phyloP scores from a whole-genome alignment of 1,140 invertebrate genomes.

The Solen grandis region DNA sequence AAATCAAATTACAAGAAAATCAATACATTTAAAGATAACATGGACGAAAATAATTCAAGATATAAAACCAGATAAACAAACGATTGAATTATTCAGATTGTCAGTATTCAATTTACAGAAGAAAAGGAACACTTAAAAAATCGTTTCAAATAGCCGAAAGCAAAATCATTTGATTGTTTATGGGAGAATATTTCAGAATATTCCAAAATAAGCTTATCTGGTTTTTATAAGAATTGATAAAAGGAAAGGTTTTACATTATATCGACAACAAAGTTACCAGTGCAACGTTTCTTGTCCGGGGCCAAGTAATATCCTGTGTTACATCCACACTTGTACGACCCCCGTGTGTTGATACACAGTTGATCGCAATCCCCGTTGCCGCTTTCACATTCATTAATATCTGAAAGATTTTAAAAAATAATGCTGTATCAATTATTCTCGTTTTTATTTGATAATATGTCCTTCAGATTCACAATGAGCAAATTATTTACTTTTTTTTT shows the following conservation, averaged over 20 bases:
- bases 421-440: not conserved
- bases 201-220: not conserved
- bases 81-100: not conserved
- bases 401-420: constrained; percentile 77
- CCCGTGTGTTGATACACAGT: constrained; percentile 89
- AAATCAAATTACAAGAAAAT: no score
- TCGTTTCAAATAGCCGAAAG: not conserved
- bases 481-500: not conserved
- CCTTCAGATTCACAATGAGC: not conserved
- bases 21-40: no score
- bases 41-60: no score
- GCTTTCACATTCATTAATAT: constrained; percentile 94
- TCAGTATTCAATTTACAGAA: not conserved
- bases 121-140: not conserved
- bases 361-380: constrained; percentile 87
- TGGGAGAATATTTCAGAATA: not conserved
- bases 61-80: no score
- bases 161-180: not conserved
- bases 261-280: constrained; percentile 34
- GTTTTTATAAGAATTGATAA: not conserved
- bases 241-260: not conserved
- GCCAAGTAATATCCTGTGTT: constrained; percentile 86
- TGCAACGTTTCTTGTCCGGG: constrained; percentile 84
- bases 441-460: not conserved
- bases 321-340: constrained; percentile 93